These are phyloP conservation scores for Acronicta leporina DNA, from an alignment of 2,888 invertebrate genomes.

Conservation along the genomic window DNA sequence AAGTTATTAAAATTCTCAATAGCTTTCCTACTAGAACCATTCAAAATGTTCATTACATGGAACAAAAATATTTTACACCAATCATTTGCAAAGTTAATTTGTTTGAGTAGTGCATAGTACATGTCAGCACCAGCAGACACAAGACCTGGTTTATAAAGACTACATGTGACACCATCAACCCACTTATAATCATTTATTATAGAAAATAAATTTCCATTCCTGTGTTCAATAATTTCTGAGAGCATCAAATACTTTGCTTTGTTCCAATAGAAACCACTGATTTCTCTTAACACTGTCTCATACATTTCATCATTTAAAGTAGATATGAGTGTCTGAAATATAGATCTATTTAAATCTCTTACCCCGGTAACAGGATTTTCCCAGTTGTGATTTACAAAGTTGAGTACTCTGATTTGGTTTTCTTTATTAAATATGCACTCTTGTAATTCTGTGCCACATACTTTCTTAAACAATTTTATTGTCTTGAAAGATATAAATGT, in stretches of 20 bases:
- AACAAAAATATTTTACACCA: conserved; percentile 83
- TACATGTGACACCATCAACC: conserved; percentile 75
- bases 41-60: conserved; percentile 67
- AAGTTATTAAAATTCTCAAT: conserved; percentile 85
- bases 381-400: conserved; percentile 90
- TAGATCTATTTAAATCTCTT: conserved; percentile 84
- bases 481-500: conserved; percentile 87
- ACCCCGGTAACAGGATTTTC: conserved; percentile 89
- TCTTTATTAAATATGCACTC: conserved; percentile 62
- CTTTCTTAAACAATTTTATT: conserved; percentile 80
- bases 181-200: conserved; percentile 63
- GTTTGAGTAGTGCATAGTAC: conserved; percentile 85
- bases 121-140: conserved; percentile 90
- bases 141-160: conserved; percentile 86
- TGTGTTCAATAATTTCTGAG: conserved; percentile 80
- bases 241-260: conserved; percentile 90
- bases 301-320: conserved; percentile 64
- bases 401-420: conserved; percentile 79
- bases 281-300: conserved; percentile 66
- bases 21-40: conserved; percentile 65
- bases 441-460: conserved; percentile 72
- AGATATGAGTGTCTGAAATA: conserved; percentile 80
- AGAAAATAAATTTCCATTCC: conserved; percentile 52
- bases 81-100: conserved; percentile 71
- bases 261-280: conserved; percentile 87